phyloP scores from a whole-genome alignment of 2,113 vertebrate genomes.

The Eudyptes chrysolophus region DNA sequence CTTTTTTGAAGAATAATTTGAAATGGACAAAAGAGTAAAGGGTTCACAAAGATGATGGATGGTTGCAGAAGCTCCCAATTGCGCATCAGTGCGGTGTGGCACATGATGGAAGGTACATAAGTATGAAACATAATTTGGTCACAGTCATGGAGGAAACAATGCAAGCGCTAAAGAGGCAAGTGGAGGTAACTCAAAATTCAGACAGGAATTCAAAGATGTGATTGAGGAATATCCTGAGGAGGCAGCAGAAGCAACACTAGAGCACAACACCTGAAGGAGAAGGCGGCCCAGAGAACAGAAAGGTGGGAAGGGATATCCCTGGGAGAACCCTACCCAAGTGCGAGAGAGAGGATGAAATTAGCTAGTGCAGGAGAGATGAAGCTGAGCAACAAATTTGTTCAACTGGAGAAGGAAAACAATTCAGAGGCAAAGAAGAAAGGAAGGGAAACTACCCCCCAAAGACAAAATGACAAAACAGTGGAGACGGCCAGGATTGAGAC shows the following conservation, averaged over 20 bases:
- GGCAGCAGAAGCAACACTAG: background rate
- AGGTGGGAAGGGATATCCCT: background rate
- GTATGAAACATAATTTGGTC: background rate
- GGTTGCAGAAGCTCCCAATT: background rate
- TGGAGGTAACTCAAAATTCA: background rate
- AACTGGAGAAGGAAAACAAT: background rate
- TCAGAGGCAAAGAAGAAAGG: conserved; percentile 39
- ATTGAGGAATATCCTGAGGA: background rate
- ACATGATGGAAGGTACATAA: background rate
- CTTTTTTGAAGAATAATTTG: background rate
- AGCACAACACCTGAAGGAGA: background rate
- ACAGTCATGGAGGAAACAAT: fast-evolving
- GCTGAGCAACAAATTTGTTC: background rate
- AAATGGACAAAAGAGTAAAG: background rate
- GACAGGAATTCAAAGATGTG: background rate
- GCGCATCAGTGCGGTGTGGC: background rate
- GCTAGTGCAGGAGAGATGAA: background rate
- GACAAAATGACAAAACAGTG: conserved; percentile 6
- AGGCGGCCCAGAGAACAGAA: background rate
- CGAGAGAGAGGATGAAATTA: background rate
- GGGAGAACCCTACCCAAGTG: background rate
- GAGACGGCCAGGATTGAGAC: background rate
- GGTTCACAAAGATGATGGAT: background rate
- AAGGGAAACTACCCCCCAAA: conserved; percentile 16
- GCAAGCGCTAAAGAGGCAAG: background rate